Conservation (phyloP, 2,888 invertebrate genomes). For the Drosophila demipolita region DNA sequence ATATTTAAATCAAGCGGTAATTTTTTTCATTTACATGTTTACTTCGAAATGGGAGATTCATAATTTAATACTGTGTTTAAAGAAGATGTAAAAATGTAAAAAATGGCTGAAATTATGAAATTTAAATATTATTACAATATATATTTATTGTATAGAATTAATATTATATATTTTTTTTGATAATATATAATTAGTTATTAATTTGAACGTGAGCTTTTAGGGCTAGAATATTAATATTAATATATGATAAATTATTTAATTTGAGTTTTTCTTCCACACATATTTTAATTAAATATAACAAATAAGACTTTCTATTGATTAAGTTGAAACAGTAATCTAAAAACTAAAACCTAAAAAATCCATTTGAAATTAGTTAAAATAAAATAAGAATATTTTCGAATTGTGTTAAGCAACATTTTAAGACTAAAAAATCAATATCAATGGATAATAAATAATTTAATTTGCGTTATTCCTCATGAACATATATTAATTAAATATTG, state of each 20-base stretch:
- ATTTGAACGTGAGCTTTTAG: background rate
- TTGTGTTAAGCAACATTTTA: slow-evolving; percentile 10
- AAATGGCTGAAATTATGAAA: too few species aligned
- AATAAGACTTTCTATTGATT: too few species aligned
- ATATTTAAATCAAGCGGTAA: background rate
- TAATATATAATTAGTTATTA: background rate
- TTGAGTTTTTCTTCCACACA: background rate
- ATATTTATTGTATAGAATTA: background rate
- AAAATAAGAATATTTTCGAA: slow-evolving; percentile 14
- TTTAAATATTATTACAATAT: background rate
- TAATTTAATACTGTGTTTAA: background rate
- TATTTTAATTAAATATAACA: background rate
- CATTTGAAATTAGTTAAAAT: slow-evolving; percentile 35
- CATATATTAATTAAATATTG: background rate
- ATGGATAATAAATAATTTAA: background rate
- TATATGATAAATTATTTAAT: background rate
- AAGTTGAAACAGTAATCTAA: too few species aligned
- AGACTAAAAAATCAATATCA: background rate
- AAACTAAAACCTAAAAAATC: too few species aligned
- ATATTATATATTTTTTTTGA: too few species aligned
- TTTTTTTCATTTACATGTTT: background rate
- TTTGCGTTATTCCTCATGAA: too few species aligned
- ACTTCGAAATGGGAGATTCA: background rate
- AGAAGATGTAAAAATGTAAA: background rate
- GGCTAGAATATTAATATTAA: too few species aligned